These are phyloP conservation scores for Pogona vitticeps DNA, from an alignment of 2,113 vertebrate genomes.

Conservation along the genomic window DNA sequence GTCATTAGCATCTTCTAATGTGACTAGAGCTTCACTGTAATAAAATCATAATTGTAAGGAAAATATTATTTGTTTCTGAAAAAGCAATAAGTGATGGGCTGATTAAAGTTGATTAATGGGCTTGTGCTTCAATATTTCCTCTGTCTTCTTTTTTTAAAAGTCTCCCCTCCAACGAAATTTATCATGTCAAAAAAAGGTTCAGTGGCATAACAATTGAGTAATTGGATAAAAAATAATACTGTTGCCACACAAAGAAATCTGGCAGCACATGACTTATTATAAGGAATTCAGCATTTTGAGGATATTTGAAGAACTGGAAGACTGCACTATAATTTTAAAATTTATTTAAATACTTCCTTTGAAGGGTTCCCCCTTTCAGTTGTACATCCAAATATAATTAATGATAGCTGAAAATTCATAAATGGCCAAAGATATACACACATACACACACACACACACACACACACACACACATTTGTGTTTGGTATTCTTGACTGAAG, in stretches of 20 bases:
- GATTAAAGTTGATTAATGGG: slow-evolving; percentile 38
- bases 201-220: slow-evolving; percentile 11
- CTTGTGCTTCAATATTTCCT: not conserved
- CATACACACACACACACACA: not conserved
- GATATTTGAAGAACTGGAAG: not conserved
- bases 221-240: slow-evolving; percentile 31
- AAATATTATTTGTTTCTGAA: not conserved
- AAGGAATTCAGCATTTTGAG: slow-evolving; percentile 19
- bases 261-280: slow-evolving; percentile 27
- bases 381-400: not conserved
- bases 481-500: not conserved
- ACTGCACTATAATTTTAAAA: not conserved
- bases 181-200: slow-evolving; percentile 26
- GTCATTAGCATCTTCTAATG: not conserved
- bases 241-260: slow-evolving; percentile 23
- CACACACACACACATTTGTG: no score
- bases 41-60: not conserved
- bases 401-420: no score
- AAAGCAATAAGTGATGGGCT: slow-evolving; percentile 4
- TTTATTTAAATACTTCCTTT: not conserved
- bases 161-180: slow-evolving; percentile 14
- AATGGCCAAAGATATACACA: not conserved
- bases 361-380: not conserved
- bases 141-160: not conserved
- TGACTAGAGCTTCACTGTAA: not conserved